Percentiles rank a stretch among this genome's conserved stretches.
These are phyloP conservation scores for Chaetogeoica ovagalla DNA, from an alignment of 2,888 invertebrate genomes.

Conservation along the genomic window DNA sequence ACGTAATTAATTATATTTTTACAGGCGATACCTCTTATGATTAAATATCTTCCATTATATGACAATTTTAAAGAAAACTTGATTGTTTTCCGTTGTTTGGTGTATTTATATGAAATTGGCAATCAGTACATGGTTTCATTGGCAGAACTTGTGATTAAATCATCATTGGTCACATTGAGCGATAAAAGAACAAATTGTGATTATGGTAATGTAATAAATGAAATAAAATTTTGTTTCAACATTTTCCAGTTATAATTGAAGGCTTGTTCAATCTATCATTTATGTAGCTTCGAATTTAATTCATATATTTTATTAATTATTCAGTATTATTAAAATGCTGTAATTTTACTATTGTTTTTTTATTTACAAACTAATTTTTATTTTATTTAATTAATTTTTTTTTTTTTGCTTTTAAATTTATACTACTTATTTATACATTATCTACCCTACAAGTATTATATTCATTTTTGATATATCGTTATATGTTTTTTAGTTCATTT, in stretches of 20 bases:
- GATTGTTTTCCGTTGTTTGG: conserved; percentile 70
- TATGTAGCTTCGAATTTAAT: no score
- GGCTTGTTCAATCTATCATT: background rate
- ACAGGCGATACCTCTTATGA: conserved; percentile 59
- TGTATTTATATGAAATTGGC: conserved; percentile 67
- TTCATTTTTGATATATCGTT: no score
- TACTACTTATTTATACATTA: no score
- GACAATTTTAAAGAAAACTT: conserved; percentile 76
- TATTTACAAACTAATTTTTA: no score
- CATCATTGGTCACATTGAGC: conserved; percentile 36
- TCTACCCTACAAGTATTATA: no score
- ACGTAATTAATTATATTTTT: conserved; percentile 6
- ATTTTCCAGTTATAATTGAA: background rate
- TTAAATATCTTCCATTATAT: conserved; percentile 72
- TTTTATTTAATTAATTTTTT: no score
- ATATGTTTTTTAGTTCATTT: no score
- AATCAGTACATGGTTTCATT: conserved; percentile 33
- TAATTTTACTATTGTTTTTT: no score
- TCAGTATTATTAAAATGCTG: no score
- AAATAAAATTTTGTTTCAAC: background rate
- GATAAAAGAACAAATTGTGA: conserved; percentile 38
- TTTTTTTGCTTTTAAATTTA: no score
- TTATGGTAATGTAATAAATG: conserved; percentile 34
- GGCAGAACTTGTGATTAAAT: conserved; percentile 29
- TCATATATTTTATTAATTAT: no score